Base-by-base conservation (phyloP, 2,113 vertebrate genomes). In the Silurus asotus region DNA sequence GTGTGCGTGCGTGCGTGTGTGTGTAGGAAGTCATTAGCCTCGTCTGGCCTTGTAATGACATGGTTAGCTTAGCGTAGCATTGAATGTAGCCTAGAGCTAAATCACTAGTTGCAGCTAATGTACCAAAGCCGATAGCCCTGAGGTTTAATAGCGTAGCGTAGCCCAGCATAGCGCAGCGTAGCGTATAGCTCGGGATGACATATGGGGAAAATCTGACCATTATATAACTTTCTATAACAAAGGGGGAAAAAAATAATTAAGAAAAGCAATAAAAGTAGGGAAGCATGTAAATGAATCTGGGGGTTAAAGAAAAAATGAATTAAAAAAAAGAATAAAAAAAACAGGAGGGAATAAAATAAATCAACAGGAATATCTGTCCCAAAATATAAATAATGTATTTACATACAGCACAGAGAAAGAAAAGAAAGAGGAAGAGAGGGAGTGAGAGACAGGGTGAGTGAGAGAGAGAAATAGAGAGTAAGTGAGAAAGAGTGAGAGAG, bases 31-130 rank as follows among this genome's bases (percentile, higher is more conserved):
- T 89, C 82, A 87, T 89, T 89, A 89, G 70, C 83, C 83, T 87
- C 62, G 74, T 37, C 64, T 85, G 83, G 83, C 74, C 79, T 87
- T 80, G 53, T 82, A 87, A 87, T 89, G 83, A 87, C 76, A 87
- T 76, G 86, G 88, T 89, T 89, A 89, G 85, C 84, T 79, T 87
- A 82, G 85, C 81, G 75, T 81, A 87, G 88, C 74, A 13, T 86
- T 61, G 88, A 56, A 28, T 83, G 81, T 87, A 85, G 85, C 88
- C 85, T 85, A 67, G 15, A 87, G 88, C 84, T 62, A 85, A 81
- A 80, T 56, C 48, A 67, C 65, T 78, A 79, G 81, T 53, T 61
- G 56, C 25, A 62, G 84, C 56, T 87, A 79, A 64, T 74, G 79
- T 65, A 85, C 49, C 82, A 58, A 59, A 81, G 64, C 77, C 53